Base-by-base conservation (phyloP, 2,888 invertebrate species). In the Xestia sexstrigata region DNA sequence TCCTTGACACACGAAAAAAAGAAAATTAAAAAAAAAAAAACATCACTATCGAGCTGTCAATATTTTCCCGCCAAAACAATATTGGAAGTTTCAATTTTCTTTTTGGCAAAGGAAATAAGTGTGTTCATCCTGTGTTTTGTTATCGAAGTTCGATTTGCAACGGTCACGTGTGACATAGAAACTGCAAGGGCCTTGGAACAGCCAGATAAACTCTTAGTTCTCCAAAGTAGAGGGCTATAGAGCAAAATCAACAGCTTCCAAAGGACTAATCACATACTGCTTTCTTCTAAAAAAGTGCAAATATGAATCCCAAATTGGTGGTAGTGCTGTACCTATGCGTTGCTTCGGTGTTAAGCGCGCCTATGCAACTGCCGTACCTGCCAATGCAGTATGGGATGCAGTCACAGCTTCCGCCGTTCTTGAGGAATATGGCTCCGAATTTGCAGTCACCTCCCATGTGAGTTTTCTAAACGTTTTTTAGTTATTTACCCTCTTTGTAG, bases 321-420 rank as follows among this genome's bases (percentile, higher is more conserved):
- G 42, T 90, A 73, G 76, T 92, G 69, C 47, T 92, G 60, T 89
- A 89, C 72, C 71, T 93, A 8, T 89, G 90, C 81, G 55, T 92
- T 20, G 79, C 86, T 35, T 65, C 81, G 17, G 85, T 90, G 52
- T 75, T 76, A 13, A 83, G 93, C 52, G 93, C 93, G 8, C 95
- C 96, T 20, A 79, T 93, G 65, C 92, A 92, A 35, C 76, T 90
- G 72, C 90, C 86, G 17, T 49, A 91, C 35, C 72, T 90, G 52
- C 90, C 89, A 7, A 85, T 87, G 60, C 90, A 90, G 66, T 89
- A 82, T 35, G 86, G 86, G 49, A 86, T 88, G 74, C 89, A 88
- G 49, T 82, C 83, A 8, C 90, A 92, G 72, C 88, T 90, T 62
- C 84, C 90, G 30, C 84, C 90, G 30, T 79, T 93, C 78, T 84